A percentile compares a stretch with the other conserved stretches of the same genome.
Conservation (phyloP, 2,888 invertebrate genomes). For the Himalopsyche japonica region DNA sequence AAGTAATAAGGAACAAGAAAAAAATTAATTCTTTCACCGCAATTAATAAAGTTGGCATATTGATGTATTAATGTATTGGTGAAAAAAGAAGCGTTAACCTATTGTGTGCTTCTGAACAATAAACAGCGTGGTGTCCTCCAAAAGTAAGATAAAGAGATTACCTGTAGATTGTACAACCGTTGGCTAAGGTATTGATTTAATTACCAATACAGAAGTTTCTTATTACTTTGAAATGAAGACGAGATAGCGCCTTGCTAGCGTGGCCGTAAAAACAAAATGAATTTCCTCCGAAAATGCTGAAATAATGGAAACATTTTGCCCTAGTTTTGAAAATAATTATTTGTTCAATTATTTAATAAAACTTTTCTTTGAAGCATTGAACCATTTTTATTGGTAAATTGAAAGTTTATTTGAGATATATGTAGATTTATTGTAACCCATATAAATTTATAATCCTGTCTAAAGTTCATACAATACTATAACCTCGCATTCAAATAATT, state of each 20-base stretch:
- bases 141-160: not conserved
- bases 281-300: not conserved
- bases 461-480: too few relatives aligned
- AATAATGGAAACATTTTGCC: not conserved
- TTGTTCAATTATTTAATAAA: not conserved
- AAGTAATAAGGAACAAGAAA: too few relatives aligned
- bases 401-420: too few relatives aligned
- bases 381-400: not conserved
- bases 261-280: not conserved
- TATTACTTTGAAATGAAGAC: not conserved
- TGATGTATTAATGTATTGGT: too few relatives aligned
- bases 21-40: too few relatives aligned
- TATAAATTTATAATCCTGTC: too few relatives aligned
- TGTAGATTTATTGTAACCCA: too few relatives aligned
- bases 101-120: not conserved
- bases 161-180: not conserved
- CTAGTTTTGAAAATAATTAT: not conserved
- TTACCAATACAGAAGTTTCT: not conserved
- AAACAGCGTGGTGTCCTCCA: not conserved
- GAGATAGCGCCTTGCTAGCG: not conserved
- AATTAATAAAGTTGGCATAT: too few relatives aligned
- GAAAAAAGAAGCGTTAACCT: not conserved
- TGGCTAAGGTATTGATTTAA: not conserved
- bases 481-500: too few relatives aligned
- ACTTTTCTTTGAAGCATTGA: not conserved